Conservation (phyloP, 1,140 invertebrate genomes). For the Fragariocoptes setiger region DNA sequence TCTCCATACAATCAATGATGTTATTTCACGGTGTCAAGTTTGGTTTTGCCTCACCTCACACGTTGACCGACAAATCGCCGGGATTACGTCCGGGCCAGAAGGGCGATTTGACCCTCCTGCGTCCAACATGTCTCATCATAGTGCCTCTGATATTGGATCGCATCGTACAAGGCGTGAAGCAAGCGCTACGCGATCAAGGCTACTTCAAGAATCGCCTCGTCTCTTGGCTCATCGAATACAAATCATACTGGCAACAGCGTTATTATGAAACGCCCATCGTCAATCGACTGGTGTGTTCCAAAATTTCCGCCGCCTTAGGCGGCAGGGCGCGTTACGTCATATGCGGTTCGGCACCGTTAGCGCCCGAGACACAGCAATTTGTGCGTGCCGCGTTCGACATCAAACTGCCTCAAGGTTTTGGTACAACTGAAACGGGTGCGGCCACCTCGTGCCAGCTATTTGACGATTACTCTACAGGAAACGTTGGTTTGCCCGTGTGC, state of each 20-base stretch:
- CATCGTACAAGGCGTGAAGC: slow-evolving; percentile 11
- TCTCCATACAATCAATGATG: slow-evolving; percentile 21
- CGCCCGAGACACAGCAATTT: slow-evolving; percentile 27
- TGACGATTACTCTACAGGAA: slow-evolving; percentile 7
- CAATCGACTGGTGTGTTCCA: slow-evolving; percentile 6
- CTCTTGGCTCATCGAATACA: slow-evolving; percentile 5
- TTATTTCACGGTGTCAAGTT: slow-evolving; percentile 42
- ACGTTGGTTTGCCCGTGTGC: slow-evolving; percentile 5
- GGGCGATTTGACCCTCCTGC: slow-evolving; percentile 19
- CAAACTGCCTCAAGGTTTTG: slow-evolving; percentile 4
- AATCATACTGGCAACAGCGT: neutral
- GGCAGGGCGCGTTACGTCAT: slow-evolving; percentile 1
- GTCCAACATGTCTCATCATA: slow-evolving; percentile 68
- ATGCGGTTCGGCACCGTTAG: slow-evolving; percentile 35
- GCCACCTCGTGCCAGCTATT: slow-evolving; percentile 5
- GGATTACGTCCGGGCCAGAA: slow-evolving; percentile 1
- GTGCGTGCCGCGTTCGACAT: neutral
- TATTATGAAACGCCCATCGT: slow-evolving; percentile 8
- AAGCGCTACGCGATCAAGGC: neutral
- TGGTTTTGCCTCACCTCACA: slow-evolving; percentile 76
- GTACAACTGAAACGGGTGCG: slow-evolving; percentile 6
- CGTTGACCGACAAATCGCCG: slow-evolving; percentile 52
- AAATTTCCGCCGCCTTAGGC: slow-evolving; percentile 4
- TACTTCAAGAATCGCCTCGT: slow-evolving; percentile 2
- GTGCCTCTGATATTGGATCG: slow-evolving; percentile 29